Evolutionary conservation across 2,113 vertebrate species (phyloP), one percentile per base, ranked within the genome.

Genomic region (Xenopus tropicalis): DNA sequence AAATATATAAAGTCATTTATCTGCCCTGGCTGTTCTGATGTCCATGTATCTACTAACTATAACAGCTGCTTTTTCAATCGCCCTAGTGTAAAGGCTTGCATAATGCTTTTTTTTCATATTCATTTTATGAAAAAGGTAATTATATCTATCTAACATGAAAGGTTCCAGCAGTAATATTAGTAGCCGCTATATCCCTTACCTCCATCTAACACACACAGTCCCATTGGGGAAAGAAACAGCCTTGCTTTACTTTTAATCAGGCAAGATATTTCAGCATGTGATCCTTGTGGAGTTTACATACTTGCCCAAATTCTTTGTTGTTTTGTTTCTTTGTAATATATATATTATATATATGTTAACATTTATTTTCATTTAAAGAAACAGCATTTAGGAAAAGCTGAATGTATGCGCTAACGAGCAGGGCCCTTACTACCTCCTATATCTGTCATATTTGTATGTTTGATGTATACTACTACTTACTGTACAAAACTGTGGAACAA

Each of bases 1-100:
- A 81, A 82, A 79, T 54, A 54, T 0, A 16, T 43, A 79, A 79
- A 77, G 61, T 11, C 66, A 78, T 72, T 76, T 25, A 83, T 46
- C 70, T 80, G 74, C 73, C 66, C 58, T 69, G 46, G 73, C 73
- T 69, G 58, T 74, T 64, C 70, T 72, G 22, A 63, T 81, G 24
- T 51, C 61, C 72, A 51, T 24, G 77, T 0, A 43, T 29, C 65
- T 67, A 59, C 54, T 78, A 54, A 21, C 52, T 52, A 78, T 14
- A 51, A 75, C 51, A 71, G 29, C 71, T 51, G 22, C 20, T 69
- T 74, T 72, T 78, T 58, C 63, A 78, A 77, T 52, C 70, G 57
- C 7, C 19, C 65, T 11, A 12, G 61, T 22, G 17, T 69, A 23
- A 16, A 75, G 25, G 61, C 13, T 25, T 71, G 66, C 11, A 52